phyloP scores from a whole-genome alignment of 1,140 invertebrate species.

The Atta texana region DNA sequence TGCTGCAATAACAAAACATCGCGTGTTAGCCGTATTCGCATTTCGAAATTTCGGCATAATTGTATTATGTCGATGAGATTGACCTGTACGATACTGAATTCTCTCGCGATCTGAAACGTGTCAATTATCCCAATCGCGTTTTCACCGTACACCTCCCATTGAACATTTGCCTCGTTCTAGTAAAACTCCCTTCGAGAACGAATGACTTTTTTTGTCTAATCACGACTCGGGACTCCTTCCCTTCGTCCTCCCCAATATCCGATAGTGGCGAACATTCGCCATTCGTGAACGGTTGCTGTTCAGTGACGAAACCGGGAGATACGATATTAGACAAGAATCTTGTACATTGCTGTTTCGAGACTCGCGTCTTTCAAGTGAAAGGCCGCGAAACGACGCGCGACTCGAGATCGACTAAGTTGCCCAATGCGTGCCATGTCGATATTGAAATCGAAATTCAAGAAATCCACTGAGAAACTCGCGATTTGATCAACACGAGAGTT shows the following conservation, averaged over 20 bases:
- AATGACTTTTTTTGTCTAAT: constrained; percentile 7
- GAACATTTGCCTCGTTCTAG: constrained; percentile 48
- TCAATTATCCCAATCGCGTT: constrained; percentile 63
- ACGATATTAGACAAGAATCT: constrained; percentile 74
- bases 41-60: constrained; percentile 65
- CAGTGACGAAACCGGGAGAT: constrained; percentile 68
- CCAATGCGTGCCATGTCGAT: constrained; percentile 61
- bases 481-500: constrained; percentile 12
- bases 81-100: constrained; percentile 21
- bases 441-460: constrained; percentile 74
- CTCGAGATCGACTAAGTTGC: constrained; percentile 46
- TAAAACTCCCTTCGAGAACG: neutral
- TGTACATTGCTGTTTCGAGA: constrained; percentile 54
- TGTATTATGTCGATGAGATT: constrained; percentile 25
- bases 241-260: neutral
- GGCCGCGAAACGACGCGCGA: constrained; percentile 56
- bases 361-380: constrained; percentile 72
- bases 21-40: neutral
- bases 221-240: neutral
- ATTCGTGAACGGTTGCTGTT: constrained; percentile 47
- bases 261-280: constrained; percentile 8
- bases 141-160: constrained; percentile 5
- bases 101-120: constrained; percentile 39
- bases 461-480: constrained; percentile 61
- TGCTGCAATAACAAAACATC: neutral